Base-by-base conservation (phyloP, 2,888 invertebrate species). In the Sphaerophoria taeniata region DNA sequence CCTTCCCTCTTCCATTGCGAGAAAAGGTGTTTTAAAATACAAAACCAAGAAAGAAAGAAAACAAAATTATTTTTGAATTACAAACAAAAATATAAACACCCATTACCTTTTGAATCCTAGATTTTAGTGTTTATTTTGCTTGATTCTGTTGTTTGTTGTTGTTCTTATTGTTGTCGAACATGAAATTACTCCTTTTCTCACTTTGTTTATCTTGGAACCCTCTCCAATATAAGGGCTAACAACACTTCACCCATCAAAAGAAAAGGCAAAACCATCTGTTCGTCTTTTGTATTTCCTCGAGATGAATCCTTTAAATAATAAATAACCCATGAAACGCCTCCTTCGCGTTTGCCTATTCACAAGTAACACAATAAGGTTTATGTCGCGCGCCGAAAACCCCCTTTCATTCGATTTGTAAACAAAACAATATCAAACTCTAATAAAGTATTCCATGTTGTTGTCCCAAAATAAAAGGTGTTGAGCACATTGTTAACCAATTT, bases 201-300 rank as follows among this genome's bases (percentile, higher is more conserved):
- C 53, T 39, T 67, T 67, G 53, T 67, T 67, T 51, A 53, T 53
- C 39, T 51, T 67, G 12, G 4, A 67, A 67, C 65, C 65, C 65
- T 67, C 67, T 67, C 67, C 39, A 31, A 51, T 31, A 53, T 34
- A 39, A 67, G 31, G n/a, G 31, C 12, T 53, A 39, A 49, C 16
- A 16, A 51, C 11, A 5, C 16, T 31, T n/a, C n/a, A 31, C 11
- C 12, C 24, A n/a, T 24, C 24, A 24, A 24, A 24, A n/a, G 36
- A 1, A 67, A 16, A 39, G 12, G 12, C 55, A 60, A 75, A 61
- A 79, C 60, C 84, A 84, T 75, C 75, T 84, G 84, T 43, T 67
- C 65, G 56, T 67, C 16, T 39, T 45, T 34, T 43, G 3, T 0
- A 36, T 31, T 9, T 55, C 33, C 65, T 34, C 9, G 9, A 69